Percentiles rank a stretch among this genome's conserved stretches.
phyloP scores from a whole-genome alignment of 2,113 vertebrate species.

The Synchiropus splendidus region DNA sequence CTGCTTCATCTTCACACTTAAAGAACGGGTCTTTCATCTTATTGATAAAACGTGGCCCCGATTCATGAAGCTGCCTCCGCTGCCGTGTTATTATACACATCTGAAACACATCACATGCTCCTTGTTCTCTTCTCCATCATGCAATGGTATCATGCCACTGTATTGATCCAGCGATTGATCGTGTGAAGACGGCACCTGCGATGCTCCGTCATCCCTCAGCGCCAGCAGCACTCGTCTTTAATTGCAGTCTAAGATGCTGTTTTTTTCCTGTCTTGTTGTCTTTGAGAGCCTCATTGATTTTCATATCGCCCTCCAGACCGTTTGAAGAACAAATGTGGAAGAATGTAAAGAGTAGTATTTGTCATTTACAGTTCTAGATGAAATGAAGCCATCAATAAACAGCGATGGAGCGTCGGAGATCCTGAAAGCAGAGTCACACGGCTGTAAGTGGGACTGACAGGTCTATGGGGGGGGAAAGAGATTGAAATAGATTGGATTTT shows the following conservation, averaged over 20 bases:
- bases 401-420: too few relatives aligned
- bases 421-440: too few relatives aligned
- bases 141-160: constrained; percentile 50
- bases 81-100: constrained; percentile 35
- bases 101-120: constrained; percentile 33
- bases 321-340: constrained; percentile 51
- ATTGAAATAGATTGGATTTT: too few relatives aligned
- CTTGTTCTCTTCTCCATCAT: constrained; percentile 38
- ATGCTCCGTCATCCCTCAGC: constrained; percentile 45
- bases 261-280: constrained; percentile 49
- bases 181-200: constrained; percentile 50
- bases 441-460: too few relatives aligned
- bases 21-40: too few relatives aligned
- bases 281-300: constrained; percentile 66
- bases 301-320: constrained; percentile 48
- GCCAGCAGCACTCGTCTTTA: constrained; percentile 51
- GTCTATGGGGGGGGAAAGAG: too few relatives aligned
- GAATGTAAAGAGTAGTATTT: constrained; percentile 24
- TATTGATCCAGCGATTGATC: constrained; percentile 55
- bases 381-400: too few relatives aligned
- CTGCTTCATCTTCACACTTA: too few relatives aligned
- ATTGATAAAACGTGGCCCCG: constrained; percentile 3
- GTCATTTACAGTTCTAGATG: too few relatives aligned
- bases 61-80: too few relatives aligned
- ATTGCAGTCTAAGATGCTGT: constrained; percentile 51